Percentiles rank a stretch among this genome's conserved stretches.
Evolutionary conservation across 2,113 vertebrate genomes (phyloP).

Genomic region (Archocentrus centrarchus): DNA sequence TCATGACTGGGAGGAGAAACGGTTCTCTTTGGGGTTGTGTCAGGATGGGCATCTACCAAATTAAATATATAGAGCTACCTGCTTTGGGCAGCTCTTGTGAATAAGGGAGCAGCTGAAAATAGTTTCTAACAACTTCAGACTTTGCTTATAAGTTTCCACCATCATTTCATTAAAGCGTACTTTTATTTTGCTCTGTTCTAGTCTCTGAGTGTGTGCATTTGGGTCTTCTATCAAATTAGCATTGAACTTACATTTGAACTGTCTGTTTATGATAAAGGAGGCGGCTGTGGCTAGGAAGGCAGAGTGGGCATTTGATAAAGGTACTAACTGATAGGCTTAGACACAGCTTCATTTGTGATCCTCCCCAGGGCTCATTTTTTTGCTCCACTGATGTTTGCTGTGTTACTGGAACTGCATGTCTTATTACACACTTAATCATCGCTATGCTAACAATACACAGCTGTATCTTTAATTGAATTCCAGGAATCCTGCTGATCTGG

Average conservation of each 20-base stretch:
- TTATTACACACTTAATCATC: neutral
- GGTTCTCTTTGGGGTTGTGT: too few species aligned
- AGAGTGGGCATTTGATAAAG: neutral
- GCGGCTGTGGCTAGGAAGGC: neutral
- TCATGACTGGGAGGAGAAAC: too few species aligned
- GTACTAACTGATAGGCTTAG: neutral
- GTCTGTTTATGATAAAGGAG: neutral
- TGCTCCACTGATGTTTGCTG: neutral
- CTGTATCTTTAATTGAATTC: neutral
- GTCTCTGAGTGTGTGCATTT: neutral
- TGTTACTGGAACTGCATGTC: neutral
- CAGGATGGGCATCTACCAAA: neutral
- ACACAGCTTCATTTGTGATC: neutral
- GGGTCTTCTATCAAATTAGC: neutral
- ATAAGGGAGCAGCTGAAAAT: neutral
- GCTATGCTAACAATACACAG: neutral
- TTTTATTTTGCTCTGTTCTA: neutral
- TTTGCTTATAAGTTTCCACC: neutral
- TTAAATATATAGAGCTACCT: neutral
- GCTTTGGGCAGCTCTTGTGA: neutral
- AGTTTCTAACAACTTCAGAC: neutral
- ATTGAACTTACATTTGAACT: neutral
- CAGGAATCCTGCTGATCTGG: neutral
- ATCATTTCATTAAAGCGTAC: neutral
- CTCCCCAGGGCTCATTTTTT: neutral